Conservation (phyloP, 2,113 vertebrate species). For the Benthochromis sp. region DNA sequence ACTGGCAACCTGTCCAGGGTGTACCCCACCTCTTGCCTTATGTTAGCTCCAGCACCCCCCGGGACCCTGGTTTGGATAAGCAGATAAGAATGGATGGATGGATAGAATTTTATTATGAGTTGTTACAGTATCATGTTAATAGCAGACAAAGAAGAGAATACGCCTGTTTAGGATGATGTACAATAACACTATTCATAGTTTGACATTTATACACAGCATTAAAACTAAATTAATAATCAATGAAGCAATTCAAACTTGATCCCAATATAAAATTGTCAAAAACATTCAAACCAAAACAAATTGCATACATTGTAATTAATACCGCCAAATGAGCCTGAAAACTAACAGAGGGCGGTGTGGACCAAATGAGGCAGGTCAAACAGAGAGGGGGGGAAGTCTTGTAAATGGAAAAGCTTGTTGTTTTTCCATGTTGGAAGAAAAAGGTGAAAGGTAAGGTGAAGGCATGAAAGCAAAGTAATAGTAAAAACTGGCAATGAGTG, state of each 20-base stretch:
- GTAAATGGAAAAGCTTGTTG: not conserved
- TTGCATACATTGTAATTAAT: not conserved
- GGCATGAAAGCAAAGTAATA: not conserved
- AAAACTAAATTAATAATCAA: not conserved
- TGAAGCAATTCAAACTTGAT: not conserved
- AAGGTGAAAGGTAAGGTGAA: not conserved
- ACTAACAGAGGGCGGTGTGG: not conserved
- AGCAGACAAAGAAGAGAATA: not conserved
- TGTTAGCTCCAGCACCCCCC: not conserved
- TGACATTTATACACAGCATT: not conserved
- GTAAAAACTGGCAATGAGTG: not conserved
- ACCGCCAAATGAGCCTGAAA: not conserved
- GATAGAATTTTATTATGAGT: not conserved
- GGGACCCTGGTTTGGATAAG: not conserved
- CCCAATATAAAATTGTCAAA: not conserved
- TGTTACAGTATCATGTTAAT: not conserved
- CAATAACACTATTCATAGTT: not conserved
- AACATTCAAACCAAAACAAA: not conserved
- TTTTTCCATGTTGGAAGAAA: not conserved
- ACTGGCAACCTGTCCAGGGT: not conserved
- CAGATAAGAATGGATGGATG: not conserved
- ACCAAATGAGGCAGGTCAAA: not conserved
- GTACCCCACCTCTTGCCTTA: accelerated
- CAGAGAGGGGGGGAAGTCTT: not conserved
- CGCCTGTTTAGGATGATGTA: not conserved